Percentiles rank a stretch among this genome's conserved stretches.
phyloP scores from a whole-genome alignment of 2,888 invertebrate genomes.

The Oegoconia quadripuncta region DNA sequence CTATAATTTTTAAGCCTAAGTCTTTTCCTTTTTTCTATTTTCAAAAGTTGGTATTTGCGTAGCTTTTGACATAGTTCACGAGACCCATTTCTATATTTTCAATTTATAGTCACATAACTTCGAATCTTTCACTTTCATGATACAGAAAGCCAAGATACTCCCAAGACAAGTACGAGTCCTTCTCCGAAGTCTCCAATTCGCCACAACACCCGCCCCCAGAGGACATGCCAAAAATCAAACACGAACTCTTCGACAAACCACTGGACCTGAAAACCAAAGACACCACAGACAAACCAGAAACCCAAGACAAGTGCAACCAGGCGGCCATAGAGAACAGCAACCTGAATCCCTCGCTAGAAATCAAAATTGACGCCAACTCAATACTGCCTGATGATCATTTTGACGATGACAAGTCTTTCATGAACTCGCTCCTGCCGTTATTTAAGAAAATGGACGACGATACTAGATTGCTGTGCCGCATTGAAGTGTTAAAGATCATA shows the following conservation, averaged over 20 bases:
- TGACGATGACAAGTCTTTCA: conserved; percentile 64
- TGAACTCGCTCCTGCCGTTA: conserved; percentile 64
- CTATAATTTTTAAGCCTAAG: too few relatives aligned
- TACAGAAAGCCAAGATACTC: conserved; percentile 68
- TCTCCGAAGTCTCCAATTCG: conserved; percentile 65
- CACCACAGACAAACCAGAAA: conserved; percentile 37
- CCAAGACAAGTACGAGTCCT: conserved; percentile 68
- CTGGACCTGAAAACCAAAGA: conserved; percentile 55
- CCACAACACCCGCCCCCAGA: conserved; percentile 62
- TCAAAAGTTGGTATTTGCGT: too few relatives aligned
- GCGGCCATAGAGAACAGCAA: conserved; percentile 38
- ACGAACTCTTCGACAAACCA: conserved; percentile 51
- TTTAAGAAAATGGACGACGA: conserved; percentile 73
- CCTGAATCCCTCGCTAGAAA: conserved; percentile 47
- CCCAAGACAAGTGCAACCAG: conserved; percentile 55
- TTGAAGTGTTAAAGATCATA: conserved; percentile 66
- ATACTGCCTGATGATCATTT: conserved; percentile 68
- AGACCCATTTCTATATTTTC: too few relatives aligned
- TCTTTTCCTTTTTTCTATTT: too few relatives aligned
- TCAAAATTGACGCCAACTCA: conserved; percentile 63
- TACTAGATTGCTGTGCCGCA: conserved; percentile 58
- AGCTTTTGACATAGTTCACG: too few relatives aligned
- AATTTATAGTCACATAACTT: too few relatives aligned
- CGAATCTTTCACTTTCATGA: too few relatives aligned
- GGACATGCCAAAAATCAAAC: conserved; percentile 49